A percentile compares a stretch with the other conserved stretches of the same genome.
phyloP scores from a whole-genome alignment of 1,140 invertebrate species.

The Paracyclopina nana region DNA sequence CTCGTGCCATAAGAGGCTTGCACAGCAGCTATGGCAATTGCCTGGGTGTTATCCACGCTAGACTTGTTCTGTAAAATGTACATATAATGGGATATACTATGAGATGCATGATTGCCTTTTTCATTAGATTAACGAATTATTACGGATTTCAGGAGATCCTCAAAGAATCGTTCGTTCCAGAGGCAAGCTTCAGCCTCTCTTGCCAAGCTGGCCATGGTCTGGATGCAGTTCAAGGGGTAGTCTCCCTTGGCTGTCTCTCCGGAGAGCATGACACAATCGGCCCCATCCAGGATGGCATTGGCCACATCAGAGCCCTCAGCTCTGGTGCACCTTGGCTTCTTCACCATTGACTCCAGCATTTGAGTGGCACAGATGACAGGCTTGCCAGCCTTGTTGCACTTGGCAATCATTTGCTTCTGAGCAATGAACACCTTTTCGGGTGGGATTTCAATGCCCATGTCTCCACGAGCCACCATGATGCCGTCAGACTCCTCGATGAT shows the following conservation, averaged over 20 bases:
- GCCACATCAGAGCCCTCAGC: slow-evolving; percentile 93
- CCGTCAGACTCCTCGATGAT: slow-evolving; percentile 83
- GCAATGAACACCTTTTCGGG: slow-evolving; percentile 96
- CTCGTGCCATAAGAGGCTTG: slow-evolving; percentile 79
- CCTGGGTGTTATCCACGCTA: slow-evolving; percentile 72
- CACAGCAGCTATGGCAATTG: slow-evolving; percentile 84
- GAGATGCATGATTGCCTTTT: too few relatives aligned
- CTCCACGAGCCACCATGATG: slow-evolving; percentile 91
- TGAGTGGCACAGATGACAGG: slow-evolving; percentile 94
- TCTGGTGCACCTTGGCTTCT: slow-evolving; percentile 82
- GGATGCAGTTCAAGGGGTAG: slow-evolving; percentile 77
- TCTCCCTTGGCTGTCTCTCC: slow-evolving; percentile 97
- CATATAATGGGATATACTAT: too few relatives aligned
- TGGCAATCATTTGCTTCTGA: slow-evolving; percentile 89
- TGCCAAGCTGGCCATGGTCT: slow-evolving; percentile 88
- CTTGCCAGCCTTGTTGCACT: slow-evolving; percentile 76
- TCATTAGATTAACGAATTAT: too few relatives aligned
- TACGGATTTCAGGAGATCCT: too few relatives aligned
- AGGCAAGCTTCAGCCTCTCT: slow-evolving; percentile 94
- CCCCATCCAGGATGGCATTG: slow-evolving; percentile 90
- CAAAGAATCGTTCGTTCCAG: slow-evolving; percentile 80
- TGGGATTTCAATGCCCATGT: slow-evolving; percentile 93
- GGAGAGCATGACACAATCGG: slow-evolving; percentile 96
- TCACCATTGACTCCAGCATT: slow-evolving; percentile 96
- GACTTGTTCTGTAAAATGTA: slow-evolving; percentile 35